phyloP scores from a whole-genome alignment of 1,140 invertebrate genomes.

The Drosophila athabasca region DNA sequence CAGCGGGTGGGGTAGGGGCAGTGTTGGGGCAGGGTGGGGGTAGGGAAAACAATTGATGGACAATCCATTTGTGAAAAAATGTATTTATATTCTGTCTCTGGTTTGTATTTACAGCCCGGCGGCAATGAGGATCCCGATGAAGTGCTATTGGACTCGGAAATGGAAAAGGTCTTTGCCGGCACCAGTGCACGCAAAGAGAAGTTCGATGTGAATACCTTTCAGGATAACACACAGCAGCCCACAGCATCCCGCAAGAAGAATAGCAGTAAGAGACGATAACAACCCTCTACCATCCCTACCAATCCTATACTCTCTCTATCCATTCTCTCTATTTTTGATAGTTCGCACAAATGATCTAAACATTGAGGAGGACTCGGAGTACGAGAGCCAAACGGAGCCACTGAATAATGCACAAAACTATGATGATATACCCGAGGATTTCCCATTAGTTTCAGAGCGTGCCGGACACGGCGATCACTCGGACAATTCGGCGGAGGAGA shows the following conservation, averaged over 20 bases:
- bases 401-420: slow-evolving; percentile 83
- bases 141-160: slow-evolving; percentile 90
- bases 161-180: slow-evolving; percentile 90
- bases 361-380: slow-evolving; percentile 80
- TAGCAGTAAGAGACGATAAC: slow-evolving; percentile 75
- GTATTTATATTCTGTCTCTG: neutral
- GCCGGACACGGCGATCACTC: slow-evolving; percentile 83
- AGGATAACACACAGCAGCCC: slow-evolving; percentile 84
- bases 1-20: too few relatives aligned
- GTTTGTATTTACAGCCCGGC: slow-evolving; percentile 83
- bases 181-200: slow-evolving; percentile 84
- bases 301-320: too few relatives aligned
- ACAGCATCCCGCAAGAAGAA: slow-evolving; percentile 84
- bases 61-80: slow-evolving; percentile 21
- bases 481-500: slow-evolving; percentile 81
- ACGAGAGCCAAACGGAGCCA: slow-evolving; percentile 76
- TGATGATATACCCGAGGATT: slow-evolving; percentile 84
- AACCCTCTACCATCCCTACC: too few relatives aligned
- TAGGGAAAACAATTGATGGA: slow-evolving; percentile 50
- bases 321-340: slow-evolving; percentile 4
- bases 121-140: slow-evolving; percentile 87
- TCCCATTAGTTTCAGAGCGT: slow-evolving; percentile 78
- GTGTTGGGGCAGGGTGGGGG: neutral
- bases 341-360: slow-evolving; percentile 76
- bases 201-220: slow-evolving; percentile 87